phyloP scores from a whole-genome alignment of 2,888 invertebrate species.

The Ctena decussata region DNA sequence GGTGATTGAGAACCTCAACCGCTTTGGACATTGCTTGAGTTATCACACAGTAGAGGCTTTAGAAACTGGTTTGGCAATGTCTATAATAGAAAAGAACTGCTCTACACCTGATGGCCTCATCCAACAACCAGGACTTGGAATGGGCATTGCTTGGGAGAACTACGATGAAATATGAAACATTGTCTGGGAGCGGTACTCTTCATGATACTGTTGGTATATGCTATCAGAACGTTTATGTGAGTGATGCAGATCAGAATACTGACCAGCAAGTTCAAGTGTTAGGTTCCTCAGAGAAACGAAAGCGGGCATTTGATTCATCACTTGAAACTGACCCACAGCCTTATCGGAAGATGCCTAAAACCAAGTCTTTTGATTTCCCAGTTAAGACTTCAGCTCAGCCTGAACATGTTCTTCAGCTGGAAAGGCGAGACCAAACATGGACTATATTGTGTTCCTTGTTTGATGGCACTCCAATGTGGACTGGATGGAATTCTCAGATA shows the following conservation, averaged over 20 bases:
- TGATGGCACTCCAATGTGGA: constrained; percentile 42
- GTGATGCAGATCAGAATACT: constrained; percentile 44
- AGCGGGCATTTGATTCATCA: background rate
- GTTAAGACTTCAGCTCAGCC: background rate
- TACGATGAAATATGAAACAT: constrained; percentile 56
- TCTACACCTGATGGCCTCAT: constrained; percentile 37
- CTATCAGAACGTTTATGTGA: constrained; percentile 40
- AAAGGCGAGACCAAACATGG: constrained; percentile 5
- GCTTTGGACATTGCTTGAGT: constrained; percentile 40
- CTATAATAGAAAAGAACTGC: constrained; percentile 9
- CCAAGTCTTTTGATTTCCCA: constrained; percentile 17
- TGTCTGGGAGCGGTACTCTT: constrained; percentile 51
- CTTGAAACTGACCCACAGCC: constrained; percentile 16
- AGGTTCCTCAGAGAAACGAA: background rate
- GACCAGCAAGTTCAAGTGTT: constrained; percentile 34
- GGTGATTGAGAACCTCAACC: constrained; percentile 49
- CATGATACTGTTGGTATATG: constrained; percentile 61
- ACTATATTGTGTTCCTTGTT: background rate
- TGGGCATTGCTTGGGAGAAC: constrained; percentile 48
- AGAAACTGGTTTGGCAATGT: constrained; percentile 50
- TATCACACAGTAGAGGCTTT: constrained; percentile 45
- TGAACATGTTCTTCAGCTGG: background rate
- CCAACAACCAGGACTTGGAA: constrained; percentile 22
- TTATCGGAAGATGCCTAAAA: constrained; percentile 49
- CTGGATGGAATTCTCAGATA: constrained; percentile 54